phyloP scores from a whole-genome alignment of 2,888 invertebrate species.

The Eristalis tenax region DNA sequence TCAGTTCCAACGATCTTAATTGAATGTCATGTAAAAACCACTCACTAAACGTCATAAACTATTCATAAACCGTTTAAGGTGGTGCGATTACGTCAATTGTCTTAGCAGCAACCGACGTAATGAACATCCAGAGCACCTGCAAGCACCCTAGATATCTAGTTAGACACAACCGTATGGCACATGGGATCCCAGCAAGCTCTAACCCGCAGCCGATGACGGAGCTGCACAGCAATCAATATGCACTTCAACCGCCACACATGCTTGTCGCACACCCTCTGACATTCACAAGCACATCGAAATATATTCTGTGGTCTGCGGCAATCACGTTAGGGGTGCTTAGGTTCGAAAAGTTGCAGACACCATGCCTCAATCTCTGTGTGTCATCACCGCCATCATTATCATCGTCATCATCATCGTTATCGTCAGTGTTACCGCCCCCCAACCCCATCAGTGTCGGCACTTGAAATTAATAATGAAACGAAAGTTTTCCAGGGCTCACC shows the following conservation, averaged over 20 bases:
- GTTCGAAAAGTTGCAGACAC: constrained; percentile 11
- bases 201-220: constrained; percentile 1
- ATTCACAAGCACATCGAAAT: constrained; percentile 25
- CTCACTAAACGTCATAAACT: constrained; percentile 2
- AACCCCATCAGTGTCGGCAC: constrained; percentile 41
- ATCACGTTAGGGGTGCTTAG: constrained; percentile 7
- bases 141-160: not conserved
- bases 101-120: not conserved
- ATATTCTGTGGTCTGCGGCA: constrained; percentile 57
- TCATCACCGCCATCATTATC: constrained; percentile 23
- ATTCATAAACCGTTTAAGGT: constrained; percentile 6
- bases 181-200: not conserved
- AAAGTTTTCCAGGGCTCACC: constrained; percentile 65
- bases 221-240: constrained; percentile 19
- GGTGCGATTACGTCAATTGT: constrained; percentile 15
- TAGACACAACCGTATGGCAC: not conserved
- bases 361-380: constrained; percentile 35
- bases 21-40: not conserved
- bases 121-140: not conserved
- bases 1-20: not conserved
- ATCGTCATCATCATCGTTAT: constrained; percentile 33
- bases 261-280: constrained; percentile 14
- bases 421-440: not conserved
- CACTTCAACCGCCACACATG: constrained; percentile 16
- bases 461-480: constrained; percentile 70